A percentile compares a stretch with the other conserved stretches of the same genome.
Conservation (phyloP, 2,113 vertebrate genomes). For the Corydoras maculifer region DNA sequence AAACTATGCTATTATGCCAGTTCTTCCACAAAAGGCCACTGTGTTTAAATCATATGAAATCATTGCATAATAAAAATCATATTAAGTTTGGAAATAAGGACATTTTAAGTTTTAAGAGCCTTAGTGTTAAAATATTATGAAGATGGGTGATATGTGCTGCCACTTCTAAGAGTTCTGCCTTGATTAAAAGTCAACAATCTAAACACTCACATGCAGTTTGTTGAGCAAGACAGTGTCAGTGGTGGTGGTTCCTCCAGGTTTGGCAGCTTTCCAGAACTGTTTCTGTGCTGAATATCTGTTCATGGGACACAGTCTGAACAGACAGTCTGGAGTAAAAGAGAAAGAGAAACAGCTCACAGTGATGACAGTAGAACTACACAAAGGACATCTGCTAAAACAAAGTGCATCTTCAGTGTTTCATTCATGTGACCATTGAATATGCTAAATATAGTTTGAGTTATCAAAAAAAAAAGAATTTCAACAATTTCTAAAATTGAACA, state of each 20-base stretch:
- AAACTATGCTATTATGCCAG: too few species aligned
- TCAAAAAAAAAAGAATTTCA: too few species aligned
- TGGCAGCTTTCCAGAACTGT: conserved; percentile 99
- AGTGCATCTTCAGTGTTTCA: background rate
- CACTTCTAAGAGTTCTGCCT: background rate
- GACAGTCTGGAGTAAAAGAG: conserved; percentile 73
- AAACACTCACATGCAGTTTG: conserved; percentile 83
- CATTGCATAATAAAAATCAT: too few species aligned
- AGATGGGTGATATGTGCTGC: too few species aligned
- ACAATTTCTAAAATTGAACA: too few species aligned
- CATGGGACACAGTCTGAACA: conserved; percentile 97
- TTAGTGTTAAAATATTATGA: too few species aligned
- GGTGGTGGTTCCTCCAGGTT: conserved; percentile 86
- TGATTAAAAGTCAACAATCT: background rate
- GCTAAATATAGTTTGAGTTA: too few species aligned
- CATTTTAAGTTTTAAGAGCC: too few species aligned
- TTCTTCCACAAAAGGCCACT: too few species aligned
- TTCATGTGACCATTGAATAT: too few species aligned
- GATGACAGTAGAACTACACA: conserved; percentile 3
- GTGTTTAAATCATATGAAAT: too few species aligned
- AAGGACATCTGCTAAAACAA: background rate
- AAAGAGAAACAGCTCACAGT: background rate
- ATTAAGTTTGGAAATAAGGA: too few species aligned
- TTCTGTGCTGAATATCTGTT: conserved; percentile 98
- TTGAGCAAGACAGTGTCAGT: conserved; percentile 91